Conservation (phyloP, 2,113 vertebrate genomes). For the Orthonyx spaldingii region DNA sequence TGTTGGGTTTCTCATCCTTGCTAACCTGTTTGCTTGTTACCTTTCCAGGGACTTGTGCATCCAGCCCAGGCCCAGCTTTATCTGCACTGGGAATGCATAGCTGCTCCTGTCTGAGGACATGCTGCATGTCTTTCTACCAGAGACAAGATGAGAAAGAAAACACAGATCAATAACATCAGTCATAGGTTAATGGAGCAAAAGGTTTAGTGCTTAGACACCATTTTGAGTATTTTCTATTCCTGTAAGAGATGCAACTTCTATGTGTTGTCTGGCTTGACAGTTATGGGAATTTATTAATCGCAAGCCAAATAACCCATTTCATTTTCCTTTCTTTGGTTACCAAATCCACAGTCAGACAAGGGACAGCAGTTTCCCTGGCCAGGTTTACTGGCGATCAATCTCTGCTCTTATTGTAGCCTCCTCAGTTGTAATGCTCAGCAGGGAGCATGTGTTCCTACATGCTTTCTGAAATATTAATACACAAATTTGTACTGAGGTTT, state of each 20-base stretch:
- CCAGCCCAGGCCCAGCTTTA: background rate
- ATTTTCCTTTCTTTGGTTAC: constrained; percentile 60
- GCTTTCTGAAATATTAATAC: constrained; percentile 91
- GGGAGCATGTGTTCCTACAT: constrained; percentile 73
- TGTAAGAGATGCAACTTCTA: constrained; percentile 46
- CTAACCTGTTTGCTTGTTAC: fast-evolving
- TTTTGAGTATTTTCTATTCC: constrained; percentile 38
- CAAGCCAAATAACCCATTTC: constrained; percentile 67
- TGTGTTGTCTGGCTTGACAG: constrained; percentile 15
- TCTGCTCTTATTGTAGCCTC: constrained; percentile 56
- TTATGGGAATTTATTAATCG: constrained; percentile 73
- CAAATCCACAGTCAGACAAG: constrained; percentile 57
- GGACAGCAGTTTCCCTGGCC: constrained; percentile 24
- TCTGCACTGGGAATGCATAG: fast-evolving
- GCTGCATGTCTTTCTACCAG: background rate
- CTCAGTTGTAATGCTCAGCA: constrained; percentile 75
- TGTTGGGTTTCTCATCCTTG: background rate
- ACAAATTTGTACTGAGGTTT: constrained; percentile 83
- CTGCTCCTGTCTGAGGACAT: background rate
- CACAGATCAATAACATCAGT: background rate
- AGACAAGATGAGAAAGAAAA: background rate
- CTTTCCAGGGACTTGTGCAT: background rate
- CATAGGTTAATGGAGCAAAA: background rate
- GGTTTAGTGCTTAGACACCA: background rate
- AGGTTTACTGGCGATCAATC: constrained; percentile 40